Percentiles rank a stretch among this genome's conserved stretches.
Conservation (phyloP, 2,888 invertebrate species). For the Philereme vetulata region DNA sequence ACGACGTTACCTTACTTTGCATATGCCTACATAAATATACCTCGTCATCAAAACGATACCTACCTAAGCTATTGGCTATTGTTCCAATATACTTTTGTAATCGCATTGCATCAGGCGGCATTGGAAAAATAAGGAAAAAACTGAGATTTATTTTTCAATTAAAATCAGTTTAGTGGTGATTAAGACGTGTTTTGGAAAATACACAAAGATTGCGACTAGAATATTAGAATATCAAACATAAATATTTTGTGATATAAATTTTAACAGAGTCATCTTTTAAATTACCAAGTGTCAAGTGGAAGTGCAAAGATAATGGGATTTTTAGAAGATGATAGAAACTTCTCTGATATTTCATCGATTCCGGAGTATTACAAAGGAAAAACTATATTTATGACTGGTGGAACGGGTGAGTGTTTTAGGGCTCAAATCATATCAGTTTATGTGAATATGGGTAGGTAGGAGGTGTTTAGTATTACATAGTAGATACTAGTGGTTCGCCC, state of each 20-base stretch:
- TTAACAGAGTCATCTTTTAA: neutral
- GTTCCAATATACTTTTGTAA: conserved; percentile 8
- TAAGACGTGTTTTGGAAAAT: too few species aligned
- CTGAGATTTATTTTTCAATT: too few species aligned
- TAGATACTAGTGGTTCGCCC: too few species aligned
- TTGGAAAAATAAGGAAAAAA: conserved; percentile 3
- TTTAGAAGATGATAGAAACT: conserved; percentile 54
- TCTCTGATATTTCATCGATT: conserved; percentile 64
- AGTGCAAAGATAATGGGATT: conserved; percentile 51
- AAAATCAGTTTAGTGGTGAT: too few species aligned
- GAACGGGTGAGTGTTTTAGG: conserved; percentile 77
- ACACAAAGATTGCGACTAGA: too few species aligned
- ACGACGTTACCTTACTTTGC: neutral
- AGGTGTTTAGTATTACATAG: too few species aligned
- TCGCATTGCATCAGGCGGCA: neutral
- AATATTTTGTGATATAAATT: neutral
- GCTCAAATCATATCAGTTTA: too few species aligned
- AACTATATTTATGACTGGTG: conserved; percentile 92
- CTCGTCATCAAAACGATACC: neutral
- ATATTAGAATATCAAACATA: too few species aligned
- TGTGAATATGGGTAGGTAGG: too few species aligned
- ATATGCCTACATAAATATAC: neutral
- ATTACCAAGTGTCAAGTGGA: conserved; percentile 1
- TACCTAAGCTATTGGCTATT: conserved; percentile 5
- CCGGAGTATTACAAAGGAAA: conserved; percentile 87